Percentiles rank a stretch among this genome's conserved stretches.
phyloP scores from a whole-genome alignment of 2,797 vertebrate species.

The Scolopax bukidnonensis region DNA sequence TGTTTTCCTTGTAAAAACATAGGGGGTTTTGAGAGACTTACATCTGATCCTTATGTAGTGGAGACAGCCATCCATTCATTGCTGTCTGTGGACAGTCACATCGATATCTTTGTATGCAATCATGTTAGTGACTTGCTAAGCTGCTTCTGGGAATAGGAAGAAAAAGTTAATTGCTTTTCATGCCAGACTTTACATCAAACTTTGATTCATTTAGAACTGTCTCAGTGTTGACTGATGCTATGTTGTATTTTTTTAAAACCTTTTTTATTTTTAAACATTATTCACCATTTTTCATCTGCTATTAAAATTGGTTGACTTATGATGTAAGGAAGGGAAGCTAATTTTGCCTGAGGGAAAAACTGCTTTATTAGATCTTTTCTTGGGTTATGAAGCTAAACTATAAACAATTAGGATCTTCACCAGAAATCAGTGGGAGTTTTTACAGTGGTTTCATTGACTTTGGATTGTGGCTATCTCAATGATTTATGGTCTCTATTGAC shows the following conservation, averaged over 20 bases:
- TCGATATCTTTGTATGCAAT: neutral
- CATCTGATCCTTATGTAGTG: neutral
- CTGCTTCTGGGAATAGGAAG: neutral
- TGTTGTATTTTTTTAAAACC: neutral
- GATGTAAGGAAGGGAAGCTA: neutral
- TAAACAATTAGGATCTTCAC: neutral
- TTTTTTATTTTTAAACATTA: neutral
- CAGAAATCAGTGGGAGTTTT: neutral
- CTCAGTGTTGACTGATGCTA: neutral
- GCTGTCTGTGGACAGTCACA: neutral
- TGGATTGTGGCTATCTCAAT: neutral
- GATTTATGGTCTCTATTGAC: neutral
- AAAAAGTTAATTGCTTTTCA: neutral
- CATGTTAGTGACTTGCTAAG: neutral
- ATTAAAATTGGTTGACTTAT: neutral
- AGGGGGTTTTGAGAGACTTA: neutral
- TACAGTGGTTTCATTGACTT: neutral
- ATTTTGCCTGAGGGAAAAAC: neutral
- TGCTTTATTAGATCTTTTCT: neutral
- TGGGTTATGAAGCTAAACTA: neutral
- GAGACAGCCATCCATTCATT: neutral
- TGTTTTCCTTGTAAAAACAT: neutral
- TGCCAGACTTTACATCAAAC: neutral
- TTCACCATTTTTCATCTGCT: neutral
- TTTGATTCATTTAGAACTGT: neutral